Evolutionary conservation across 2,797 vertebrate species (phyloP).

Genomic region (Ibycter americanus): DNA sequence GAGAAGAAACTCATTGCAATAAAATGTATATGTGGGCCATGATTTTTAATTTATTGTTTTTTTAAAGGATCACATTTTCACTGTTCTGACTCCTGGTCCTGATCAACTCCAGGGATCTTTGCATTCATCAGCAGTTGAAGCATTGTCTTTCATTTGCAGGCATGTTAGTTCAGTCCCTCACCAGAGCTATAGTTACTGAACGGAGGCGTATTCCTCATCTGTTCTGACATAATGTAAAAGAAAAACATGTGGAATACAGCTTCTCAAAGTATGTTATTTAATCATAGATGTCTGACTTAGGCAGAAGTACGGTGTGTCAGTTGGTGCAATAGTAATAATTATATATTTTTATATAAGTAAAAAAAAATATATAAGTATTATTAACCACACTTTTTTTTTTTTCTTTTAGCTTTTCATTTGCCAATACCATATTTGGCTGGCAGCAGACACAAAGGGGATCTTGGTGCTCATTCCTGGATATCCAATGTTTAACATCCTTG

Average conservation of each 20-base stretch:
- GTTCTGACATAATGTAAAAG: background rate
- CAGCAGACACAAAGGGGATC: constrained; percentile 96
- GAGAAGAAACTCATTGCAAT: background rate
- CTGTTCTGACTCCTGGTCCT: background rate
- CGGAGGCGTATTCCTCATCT: background rate
- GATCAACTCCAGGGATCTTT: background rate
- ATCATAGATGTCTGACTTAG: background rate
- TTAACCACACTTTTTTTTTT: background rate
- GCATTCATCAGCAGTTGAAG: background rate
- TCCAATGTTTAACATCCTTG: constrained; percentile 90
- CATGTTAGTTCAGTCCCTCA: background rate
- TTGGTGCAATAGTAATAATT: background rate
- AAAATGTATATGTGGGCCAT: background rate
- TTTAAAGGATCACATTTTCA: background rate
- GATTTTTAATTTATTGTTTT: background rate
- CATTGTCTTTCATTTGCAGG: background rate
- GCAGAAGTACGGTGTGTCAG: background rate
- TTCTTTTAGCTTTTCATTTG: constrained; percentile 93
- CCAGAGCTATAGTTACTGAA: background rate
- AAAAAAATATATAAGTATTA: background rate
- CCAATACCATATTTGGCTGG: constrained; percentile 99
- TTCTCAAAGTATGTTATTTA: background rate
- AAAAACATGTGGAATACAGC: background rate
- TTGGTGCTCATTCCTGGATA: constrained; percentile 94
- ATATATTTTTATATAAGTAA: background rate